Evolutionary conservation across 2,113 vertebrate genomes (phyloP), one percentile per base, ranked within the genome.

Genomic region (Scolopax mira): DNA sequence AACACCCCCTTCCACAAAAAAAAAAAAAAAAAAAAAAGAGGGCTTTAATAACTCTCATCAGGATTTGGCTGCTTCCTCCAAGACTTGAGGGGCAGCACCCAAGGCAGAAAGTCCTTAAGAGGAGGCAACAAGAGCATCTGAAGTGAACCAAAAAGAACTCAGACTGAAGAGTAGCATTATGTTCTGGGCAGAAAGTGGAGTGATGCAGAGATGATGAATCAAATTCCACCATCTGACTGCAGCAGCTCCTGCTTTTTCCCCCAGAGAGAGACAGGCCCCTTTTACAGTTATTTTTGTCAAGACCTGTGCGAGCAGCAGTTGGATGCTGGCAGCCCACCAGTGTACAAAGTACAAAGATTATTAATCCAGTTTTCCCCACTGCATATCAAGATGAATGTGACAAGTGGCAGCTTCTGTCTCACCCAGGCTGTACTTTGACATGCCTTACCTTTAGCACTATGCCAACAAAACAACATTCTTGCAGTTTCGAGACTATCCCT

Each of bases 311-410:
- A 84, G 85, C 75, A 94, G 84, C 85, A 62, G 74, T 33, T 77
- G 91, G 60, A 69, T 94, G 85, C 69, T 96, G 96, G 88, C 93
- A 95, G 92, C 93, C 89, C 94, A 91, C 93, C 89, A 89, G 93
- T 19, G 60, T 70, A 88, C 91, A 90, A 94, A 94, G 91, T 86
- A 87, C 93, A 79, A 69, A 83, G 44, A 61, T 10, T 1, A 91
- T 66, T 85, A 82, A 94, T 93, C 88, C 95, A 90, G 91, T 93
- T 94, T 90, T 79, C 88, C 77, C 79, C 79, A 51, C 75, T 39
- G 28, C 61, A 90, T 81, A 57, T 74, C 82, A 90, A 90, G 88
- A 52, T 55, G 92, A 95, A 67, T 11, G 1, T 51, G 57, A 39
- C 51, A 72, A 86, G 74, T 10, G 64, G 64, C 74, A 93, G 71